Evolutionary conservation across 64 coral and sea anemone species (phyloP).

Genomic region (Acropora tenuis): DNA sequence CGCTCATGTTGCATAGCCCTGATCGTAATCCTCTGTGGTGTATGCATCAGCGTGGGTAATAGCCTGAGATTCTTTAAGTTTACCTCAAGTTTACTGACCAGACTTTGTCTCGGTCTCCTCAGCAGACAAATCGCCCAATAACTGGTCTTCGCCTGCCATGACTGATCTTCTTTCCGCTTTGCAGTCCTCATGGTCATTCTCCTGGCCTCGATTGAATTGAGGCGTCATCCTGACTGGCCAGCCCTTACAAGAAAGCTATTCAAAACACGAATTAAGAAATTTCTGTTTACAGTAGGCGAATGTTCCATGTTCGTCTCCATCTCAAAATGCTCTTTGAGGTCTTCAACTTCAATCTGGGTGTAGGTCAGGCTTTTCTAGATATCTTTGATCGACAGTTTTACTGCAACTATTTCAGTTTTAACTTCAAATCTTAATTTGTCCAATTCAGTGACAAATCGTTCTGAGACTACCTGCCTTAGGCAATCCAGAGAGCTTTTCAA

Average conservation of each 20-base stretch:
- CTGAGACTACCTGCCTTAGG: constrained; percentile 11
- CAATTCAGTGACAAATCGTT: constrained; percentile 26
- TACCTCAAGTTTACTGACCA: background rate
- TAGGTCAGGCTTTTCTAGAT: constrained; percentile 21
- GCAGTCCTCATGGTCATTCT: constrained; percentile 28
- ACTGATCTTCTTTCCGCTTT: background rate
- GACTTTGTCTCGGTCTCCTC: background rate
- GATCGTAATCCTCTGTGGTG: background rate
- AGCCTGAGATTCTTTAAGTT: background rate
- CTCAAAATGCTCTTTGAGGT: background rate
- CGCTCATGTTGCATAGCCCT: background rate
- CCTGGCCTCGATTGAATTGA: constrained; percentile 40
- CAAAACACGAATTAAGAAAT: background rate
- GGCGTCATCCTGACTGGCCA: background rate
- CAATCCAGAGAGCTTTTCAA: constrained; percentile 19
- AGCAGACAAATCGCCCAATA: background rate
- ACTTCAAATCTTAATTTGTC: constrained; percentile 47
- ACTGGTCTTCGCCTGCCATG: constrained; percentile 7
- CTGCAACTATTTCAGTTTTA: constrained; percentile 15
- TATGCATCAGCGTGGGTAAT: background rate
- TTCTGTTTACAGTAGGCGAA: background rate
- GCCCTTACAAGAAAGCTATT: background rate
- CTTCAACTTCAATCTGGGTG: constrained; percentile 8
- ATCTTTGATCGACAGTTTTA: constrained; percentile 10
- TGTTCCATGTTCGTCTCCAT: background rate